phyloP scores from a whole-genome alignment of 2,888 invertebrate genomes.

The Ischnura elegans region DNA sequence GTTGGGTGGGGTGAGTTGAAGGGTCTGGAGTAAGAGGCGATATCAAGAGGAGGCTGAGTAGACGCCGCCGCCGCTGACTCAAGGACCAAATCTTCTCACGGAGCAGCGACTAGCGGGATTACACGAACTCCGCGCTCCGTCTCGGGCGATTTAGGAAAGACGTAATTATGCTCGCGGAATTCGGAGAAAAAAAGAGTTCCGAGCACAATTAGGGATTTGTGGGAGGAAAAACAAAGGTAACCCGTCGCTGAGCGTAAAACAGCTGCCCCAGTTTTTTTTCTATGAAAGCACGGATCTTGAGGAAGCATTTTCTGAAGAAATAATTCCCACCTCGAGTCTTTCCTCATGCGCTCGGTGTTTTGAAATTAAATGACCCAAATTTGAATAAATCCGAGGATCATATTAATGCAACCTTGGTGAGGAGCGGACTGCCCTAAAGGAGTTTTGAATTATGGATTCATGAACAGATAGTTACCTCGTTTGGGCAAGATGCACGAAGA shows the following conservation, averaged over 20 bases:
- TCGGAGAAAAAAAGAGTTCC: not conserved
- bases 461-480: not conserved
- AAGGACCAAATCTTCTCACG: conserved; percentile 48
- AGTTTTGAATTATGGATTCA: not conserved
- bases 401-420: not conserved
- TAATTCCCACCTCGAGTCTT: not conserved
- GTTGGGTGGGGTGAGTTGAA: not conserved
- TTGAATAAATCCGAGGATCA: not conserved
- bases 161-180: conserved; percentile 1
- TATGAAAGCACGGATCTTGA: not conserved
- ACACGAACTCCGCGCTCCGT: not conserved
- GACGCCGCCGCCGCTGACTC: not conserved
- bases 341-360: not conserved
- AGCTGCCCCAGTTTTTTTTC: not conserved
- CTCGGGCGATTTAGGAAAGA: not conserved
- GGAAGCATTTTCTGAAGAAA: not conserved
- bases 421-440: not conserved
- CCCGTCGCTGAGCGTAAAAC: not conserved
- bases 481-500: not conserved
- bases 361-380: not conserved
- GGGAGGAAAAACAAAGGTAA: not conserved
- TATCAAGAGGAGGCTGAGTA: not conserved
- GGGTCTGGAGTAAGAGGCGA: not conserved
- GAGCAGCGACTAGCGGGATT: not conserved
- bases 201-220: not conserved